Evolutionary conservation across 1,140 invertebrate species (phyloP), one percentile per base, ranked within the genome.

Genomic region (Telenomus remus): DNA sequence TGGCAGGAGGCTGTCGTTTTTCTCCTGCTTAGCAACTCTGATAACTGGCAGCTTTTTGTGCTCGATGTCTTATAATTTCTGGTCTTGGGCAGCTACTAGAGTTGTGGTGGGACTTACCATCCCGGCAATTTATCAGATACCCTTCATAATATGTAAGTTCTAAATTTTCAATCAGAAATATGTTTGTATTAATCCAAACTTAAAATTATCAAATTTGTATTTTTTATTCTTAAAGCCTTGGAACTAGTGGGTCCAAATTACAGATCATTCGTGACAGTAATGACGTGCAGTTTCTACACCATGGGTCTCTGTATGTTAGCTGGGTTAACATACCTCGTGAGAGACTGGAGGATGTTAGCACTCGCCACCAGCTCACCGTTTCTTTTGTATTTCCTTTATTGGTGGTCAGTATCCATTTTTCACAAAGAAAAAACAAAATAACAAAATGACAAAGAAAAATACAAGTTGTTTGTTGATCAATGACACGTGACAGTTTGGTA

Each of bases 61-160:
- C 8, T 93, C 93, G 1, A 89, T 93, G 44, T 91, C 94, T 33
- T 90, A 90, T 47, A 90, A 93, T 82, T 96, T 95, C 83, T 94
- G 93, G 92, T 91, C 91, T 44, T 97, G 96, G 94, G 92, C 94
- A 0, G 86, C 90, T 1, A 93, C 74, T 76, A 89, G 95, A 76
- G 89, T 93, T 10, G 89, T 97, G 50, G 95, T 96, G 4, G 96
- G 95, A 12, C 85, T 96, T 0, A 96, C 95, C 0, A 95, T 97
- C 78, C 95, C 95, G 8, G 95, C 95, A 4, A 93, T 97, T n/a
- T 97, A 97, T 87, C 95, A 97, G 89, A 96, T 97, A 84, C 96
- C 96, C 4, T 97, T 97, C 81, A 97, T 97, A 64, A 96, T 97
- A 81, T 95, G 96, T 96, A 90, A 93, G 92, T 70, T 13, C 33